Conservation (phyloP, 2,113 vertebrate species). For the Eudorcas thomsonii region DNA sequence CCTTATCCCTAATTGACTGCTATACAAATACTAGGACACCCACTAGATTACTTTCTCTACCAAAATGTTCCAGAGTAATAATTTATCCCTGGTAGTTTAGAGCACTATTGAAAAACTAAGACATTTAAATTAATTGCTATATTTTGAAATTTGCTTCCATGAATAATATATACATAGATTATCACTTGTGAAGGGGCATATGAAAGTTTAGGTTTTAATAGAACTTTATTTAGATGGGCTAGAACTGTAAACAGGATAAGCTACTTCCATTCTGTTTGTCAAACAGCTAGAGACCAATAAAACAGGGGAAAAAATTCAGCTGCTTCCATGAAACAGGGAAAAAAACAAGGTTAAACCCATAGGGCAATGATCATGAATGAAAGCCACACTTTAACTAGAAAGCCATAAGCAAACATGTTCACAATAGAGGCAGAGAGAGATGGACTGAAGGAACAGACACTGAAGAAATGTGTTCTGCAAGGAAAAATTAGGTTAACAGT, state of each 20-base stretch:
- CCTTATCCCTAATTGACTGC: background rate
- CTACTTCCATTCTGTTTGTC: background rate
- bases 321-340: background rate
- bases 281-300: background rate
- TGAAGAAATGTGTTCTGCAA: background rate
- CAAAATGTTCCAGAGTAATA: background rate
- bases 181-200: background rate
- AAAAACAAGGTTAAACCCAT: background rate
- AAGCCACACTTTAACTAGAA: background rate
- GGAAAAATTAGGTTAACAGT: background rate
- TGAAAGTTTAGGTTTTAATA: background rate
- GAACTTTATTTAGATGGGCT: background rate
- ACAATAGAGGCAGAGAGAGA: background rate
- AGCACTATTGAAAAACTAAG: background rate
- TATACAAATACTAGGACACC: background rate
- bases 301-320: background rate
- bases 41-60: background rate
- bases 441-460: background rate
- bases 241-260: background rate
- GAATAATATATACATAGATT: background rate
- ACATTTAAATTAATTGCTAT: background rate
- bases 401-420: background rate
- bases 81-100: accelerated
- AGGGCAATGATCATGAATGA: background rate
- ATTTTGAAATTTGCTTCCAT: background rate